These are phyloP conservation scores for Pipa parva DNA, from an alignment of 2,113 vertebrate species.

Conservation along the genomic window DNA sequence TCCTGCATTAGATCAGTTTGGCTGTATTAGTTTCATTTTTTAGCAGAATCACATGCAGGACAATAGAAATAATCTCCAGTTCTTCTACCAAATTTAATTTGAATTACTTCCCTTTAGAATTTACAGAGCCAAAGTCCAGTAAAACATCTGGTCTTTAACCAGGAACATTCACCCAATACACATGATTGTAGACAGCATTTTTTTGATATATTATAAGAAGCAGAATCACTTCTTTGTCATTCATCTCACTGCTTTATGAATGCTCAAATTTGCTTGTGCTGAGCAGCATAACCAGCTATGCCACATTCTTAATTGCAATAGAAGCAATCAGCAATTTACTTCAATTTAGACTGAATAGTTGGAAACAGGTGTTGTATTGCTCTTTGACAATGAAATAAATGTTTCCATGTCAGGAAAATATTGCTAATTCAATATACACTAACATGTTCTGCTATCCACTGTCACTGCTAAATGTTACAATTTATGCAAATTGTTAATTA, in stretches of 20 bases:
- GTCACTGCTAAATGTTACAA: conserved; percentile 6
- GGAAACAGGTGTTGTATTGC: conserved; percentile 20
- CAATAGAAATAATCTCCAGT: no score
- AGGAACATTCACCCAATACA: no score
- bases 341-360: conserved; percentile 1
- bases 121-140: no score
- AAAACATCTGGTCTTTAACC: no score
- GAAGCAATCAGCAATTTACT: conserved; percentile 8
- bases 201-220: no score
- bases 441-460: conserved; percentile 11
- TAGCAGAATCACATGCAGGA: no score
- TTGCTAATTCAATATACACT: neutral
- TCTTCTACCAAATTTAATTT: no score
- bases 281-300: neutral
- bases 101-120: no score
- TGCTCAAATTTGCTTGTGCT: neutral
- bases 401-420: conserved; percentile 1
- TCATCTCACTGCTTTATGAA: neutral
- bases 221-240: no score
- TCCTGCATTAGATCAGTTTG: no score
- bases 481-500: conserved; percentile 12
- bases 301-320: conserved; percentile 5
- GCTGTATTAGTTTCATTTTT: no score
- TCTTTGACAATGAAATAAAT: neutral
- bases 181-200: no score